Percentiles rank a stretch among this genome's conserved stretches.
Evolutionary conservation across 92 coral and sea anemone genomes (phyloP).

Genomic region (Phenganax subtilis): DNA sequence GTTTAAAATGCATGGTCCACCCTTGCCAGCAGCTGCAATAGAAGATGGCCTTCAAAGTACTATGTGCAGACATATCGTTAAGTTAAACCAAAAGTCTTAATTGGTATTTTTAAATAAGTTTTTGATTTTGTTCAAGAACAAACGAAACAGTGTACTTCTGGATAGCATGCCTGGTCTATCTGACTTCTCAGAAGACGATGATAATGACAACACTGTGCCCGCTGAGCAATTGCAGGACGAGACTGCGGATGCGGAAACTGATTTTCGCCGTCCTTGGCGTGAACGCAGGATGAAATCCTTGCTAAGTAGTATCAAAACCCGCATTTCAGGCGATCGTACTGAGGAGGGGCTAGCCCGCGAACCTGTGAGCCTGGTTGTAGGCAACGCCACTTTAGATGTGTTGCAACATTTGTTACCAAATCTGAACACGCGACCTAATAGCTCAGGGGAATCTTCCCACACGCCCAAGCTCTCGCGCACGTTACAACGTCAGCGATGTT

Average conservation of each 20-base stretch:
- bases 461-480: slow-evolving; percentile 8
- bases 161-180: background rate
- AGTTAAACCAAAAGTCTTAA: too few species aligned
- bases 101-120: background rate
- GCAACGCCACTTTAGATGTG: slow-evolving; percentile 12
- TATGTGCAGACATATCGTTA: too few species aligned
- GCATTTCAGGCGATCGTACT: slow-evolving; percentile 26
- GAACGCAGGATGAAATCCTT: slow-evolving; percentile 33
- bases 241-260: background rate
- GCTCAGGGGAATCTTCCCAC: background rate
- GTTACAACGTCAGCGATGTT: slow-evolving; percentile 20
- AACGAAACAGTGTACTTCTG: background rate
- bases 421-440: slow-evolving; percentile 16
- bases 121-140: slow-evolving; percentile 11
- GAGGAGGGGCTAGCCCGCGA: background rate
- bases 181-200: slow-evolving; percentile 1
- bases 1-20: too few species aligned
- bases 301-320: slow-evolving; percentile 20
- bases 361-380: slow-evolving; percentile 12
- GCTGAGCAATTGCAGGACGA: background rate
- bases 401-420: slow-evolving; percentile 29
- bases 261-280: background rate
- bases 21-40: too few species aligned
- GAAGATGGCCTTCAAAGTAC: too few species aligned
- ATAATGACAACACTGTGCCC: background rate